Evolutionary conservation across 2,797 vertebrate genomes (phyloP).

Genomic region (Meriones psammophilus): DNA sequence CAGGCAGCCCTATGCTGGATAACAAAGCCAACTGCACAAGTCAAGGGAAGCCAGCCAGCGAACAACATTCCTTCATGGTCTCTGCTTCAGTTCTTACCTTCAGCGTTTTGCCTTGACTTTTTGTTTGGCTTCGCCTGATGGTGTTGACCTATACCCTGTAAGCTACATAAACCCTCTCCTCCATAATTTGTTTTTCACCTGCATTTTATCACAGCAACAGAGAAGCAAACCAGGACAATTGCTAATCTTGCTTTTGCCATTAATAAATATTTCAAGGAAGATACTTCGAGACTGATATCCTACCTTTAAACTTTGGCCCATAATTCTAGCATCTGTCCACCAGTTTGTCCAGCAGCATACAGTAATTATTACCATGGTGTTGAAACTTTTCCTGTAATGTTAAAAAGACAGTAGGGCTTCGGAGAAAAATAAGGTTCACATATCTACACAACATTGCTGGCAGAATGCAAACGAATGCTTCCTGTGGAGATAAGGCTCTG

Average conservation of each 20-base stretch:
- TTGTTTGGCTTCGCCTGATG: background rate
- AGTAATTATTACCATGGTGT: background rate
- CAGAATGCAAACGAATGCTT: conserved; percentile 52
- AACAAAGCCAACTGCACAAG: background rate
- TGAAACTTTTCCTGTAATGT: background rate
- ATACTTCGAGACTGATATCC: background rate
- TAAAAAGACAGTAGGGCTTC: background rate
- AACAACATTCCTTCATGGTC: no score
- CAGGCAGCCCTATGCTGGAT: background rate
- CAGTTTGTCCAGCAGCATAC: background rate
- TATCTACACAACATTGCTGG: background rate
- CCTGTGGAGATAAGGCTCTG: conserved; percentile 1
- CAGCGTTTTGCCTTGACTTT: background rate
- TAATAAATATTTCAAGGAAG: background rate
- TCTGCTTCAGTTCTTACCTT: background rate
- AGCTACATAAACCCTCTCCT: background rate
- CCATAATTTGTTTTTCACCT: background rate
- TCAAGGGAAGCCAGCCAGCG: background rate
- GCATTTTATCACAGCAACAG: background rate
- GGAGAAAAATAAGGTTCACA: background rate
- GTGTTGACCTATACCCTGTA: no score
- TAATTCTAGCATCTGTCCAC: background rate
- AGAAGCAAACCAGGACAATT: background rate
- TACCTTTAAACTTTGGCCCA: background rate
- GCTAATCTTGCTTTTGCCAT: background rate